Percentiles rank a stretch among this genome's conserved stretches.
These are phyloP conservation scores for Cylindroiulus punctatus DNA, from an alignment of 2,888 invertebrate genomes.

Conservation along the genomic window DNA sequence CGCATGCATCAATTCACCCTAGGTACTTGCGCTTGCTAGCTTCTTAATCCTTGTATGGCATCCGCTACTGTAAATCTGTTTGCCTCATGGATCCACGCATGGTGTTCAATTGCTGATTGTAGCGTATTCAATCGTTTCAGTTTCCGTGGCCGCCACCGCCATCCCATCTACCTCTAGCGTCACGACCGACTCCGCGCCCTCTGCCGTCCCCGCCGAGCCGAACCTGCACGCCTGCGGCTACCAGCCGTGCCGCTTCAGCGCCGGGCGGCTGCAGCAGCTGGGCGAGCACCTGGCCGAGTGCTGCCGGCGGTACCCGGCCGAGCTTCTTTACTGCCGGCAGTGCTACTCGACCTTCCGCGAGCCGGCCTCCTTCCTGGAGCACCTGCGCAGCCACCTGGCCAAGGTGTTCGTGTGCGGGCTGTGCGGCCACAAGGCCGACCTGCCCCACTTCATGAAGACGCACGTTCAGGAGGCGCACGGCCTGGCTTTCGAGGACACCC, in stretches of 20 bases:
- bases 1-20: too few species aligned
- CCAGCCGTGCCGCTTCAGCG: constrained; percentile 47
- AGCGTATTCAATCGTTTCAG: too few species aligned
- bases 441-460: constrained; percentile 72
- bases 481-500: constrained; percentile 60
- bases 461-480: constrained; percentile 74
- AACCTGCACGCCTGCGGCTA: constrained; percentile 46
- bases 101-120: too few species aligned
- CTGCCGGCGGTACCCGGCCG: neutral
- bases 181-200: neutral
- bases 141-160: too few species aligned
- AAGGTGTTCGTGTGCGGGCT: constrained; percentile 72
- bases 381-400: constrained; percentile 72
- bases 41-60: too few species aligned
- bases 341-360: constrained; percentile 43
- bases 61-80: too few species aligned
- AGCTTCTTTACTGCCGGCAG: constrained; percentile 19
- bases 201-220: neutral
- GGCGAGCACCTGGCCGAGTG: constrained; percentile 24
- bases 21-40: too few species aligned
- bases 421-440: constrained; percentile 71
- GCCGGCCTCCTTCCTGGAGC: constrained; percentile 65
- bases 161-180: too few species aligned
- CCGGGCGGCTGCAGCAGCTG: neutral
- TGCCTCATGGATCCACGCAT: too few species aligned